Conservation (phyloP, 2,113 vertebrate genomes). For the Apodemus speciosus region DNA sequence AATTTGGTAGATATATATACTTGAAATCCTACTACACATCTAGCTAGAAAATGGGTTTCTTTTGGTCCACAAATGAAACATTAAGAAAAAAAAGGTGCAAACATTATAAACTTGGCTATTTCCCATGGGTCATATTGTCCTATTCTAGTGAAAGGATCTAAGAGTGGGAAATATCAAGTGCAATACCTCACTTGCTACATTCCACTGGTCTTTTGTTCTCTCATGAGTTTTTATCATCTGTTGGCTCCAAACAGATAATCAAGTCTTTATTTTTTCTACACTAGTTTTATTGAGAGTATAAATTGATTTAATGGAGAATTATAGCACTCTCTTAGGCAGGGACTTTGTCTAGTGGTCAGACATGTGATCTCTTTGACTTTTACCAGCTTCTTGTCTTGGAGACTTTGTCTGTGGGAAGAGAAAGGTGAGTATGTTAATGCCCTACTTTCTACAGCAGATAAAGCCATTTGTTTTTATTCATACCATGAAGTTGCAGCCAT, state of each 20-base stretch:
- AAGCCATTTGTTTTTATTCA: neutral
- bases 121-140: neutral
- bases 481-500: too few species aligned
- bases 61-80: neutral
- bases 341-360: neutral
- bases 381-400: neutral
- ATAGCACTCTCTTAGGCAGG: accelerated
- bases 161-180: neutral
- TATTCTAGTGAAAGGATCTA: neutral
- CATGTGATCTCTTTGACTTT: neutral
- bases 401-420: neutral
- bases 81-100: neutral
- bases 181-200: accelerated
- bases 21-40: neutral
- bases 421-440: neutral
- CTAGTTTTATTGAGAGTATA: neutral
- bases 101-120: neutral
- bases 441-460: neutral
- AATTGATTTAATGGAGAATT: too few species aligned
- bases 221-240: neutral
- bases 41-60: neutral
- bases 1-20: neutral
- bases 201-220: neutral
- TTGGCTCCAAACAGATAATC: neutral
- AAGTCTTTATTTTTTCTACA: neutral